Conservation (phyloP, 2,113 vertebrate species). For the Tachuris rubrigastra region DNA sequence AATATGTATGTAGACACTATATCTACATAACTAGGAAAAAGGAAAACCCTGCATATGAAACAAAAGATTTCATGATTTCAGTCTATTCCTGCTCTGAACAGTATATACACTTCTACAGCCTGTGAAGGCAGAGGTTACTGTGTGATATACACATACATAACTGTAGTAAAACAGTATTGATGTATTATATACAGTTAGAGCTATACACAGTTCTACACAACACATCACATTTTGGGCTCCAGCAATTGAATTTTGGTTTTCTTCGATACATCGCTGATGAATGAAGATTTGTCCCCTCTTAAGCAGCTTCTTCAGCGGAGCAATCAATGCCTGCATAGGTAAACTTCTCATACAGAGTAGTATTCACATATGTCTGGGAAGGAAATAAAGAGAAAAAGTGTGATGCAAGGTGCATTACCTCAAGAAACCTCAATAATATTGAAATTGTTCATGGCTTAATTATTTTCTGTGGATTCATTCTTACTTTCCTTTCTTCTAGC, state of each 20-base stretch:
- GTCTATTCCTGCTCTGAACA: conserved; percentile 44
- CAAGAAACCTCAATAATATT: not conserved
- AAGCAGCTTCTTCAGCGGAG: conserved; percentile 88
- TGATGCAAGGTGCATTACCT: not conserved
- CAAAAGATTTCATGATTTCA: conserved; percentile 8
- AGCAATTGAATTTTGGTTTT: not conserved
- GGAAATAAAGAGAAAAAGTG: not conserved
- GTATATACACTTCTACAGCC: conserved; percentile 50
- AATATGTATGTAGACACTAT: not conserved
- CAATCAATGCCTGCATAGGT: conserved; percentile 89
- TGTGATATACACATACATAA: conserved; percentile 8
- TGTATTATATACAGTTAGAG: conserved; percentile 9
- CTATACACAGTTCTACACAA: conserved; percentile 24
- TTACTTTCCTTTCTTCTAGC: conserved; percentile 90
- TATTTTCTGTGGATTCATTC: not conserved
- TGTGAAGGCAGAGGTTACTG: conserved; percentile 10
- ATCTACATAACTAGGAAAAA: conserved; percentile 41
- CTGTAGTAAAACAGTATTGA: not conserved
- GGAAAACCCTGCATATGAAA: conserved; percentile 37
- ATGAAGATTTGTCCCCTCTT: not conserved
- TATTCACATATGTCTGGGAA: conserved; percentile 87
- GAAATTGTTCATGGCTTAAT: not conserved
- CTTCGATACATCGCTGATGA: not conserved
- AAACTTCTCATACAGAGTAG: conserved; percentile 89
- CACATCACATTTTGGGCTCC: conserved; percentile 35